phyloP scores from a whole-genome alignment of 2,888 invertebrate genomes.

The Ptilodon capucinus region DNA sequence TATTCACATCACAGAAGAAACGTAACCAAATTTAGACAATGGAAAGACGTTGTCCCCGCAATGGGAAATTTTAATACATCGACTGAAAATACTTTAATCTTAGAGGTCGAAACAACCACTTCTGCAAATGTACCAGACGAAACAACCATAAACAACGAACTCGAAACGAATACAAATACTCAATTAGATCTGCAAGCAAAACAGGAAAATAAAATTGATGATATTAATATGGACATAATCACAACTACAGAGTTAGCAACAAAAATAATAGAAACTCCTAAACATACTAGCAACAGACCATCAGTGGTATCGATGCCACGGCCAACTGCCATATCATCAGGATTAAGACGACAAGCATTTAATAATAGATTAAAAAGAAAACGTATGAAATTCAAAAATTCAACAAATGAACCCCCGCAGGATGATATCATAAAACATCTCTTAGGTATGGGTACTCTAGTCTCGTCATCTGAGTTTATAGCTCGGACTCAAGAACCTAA shows the following conservation, averaged over 20 bases:
- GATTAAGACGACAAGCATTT: constrained; percentile 58
- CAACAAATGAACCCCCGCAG: constrained; percentile 63
- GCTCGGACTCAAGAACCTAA: constrained; percentile 54
- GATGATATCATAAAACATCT: constrained; percentile 58
- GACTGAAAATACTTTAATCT: constrained; percentile 31
- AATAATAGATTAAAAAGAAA: constrained; percentile 66
- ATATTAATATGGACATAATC: constrained; percentile 25
- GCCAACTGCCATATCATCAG: constrained; percentile 46
- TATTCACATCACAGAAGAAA: constrained; percentile 58
- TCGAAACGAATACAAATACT: background rate
- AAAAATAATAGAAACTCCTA: constrained; percentile 28
- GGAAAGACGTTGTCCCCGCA: constrained; percentile 53
- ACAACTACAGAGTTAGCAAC: constrained; percentile 30
- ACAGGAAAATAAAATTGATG: constrained; percentile 17
- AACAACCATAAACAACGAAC: constrained; percentile 15
- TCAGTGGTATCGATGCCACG: constrained; percentile 34
- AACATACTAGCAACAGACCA: constrained; percentile 40
- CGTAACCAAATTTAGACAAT: constrained; percentile 54
- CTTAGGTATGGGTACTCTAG: constrained; percentile 60
- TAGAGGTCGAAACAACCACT: constrained; percentile 36
- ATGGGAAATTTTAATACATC: constrained; percentile 42
- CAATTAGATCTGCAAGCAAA: background rate
- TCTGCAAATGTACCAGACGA: constrained; percentile 15
- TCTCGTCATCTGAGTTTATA: constrained; percentile 71
- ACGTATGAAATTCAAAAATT: constrained; percentile 59